Conservation (phyloP, 2,797 vertebrate genomes). For the Aotus griseimembra region DNA sequence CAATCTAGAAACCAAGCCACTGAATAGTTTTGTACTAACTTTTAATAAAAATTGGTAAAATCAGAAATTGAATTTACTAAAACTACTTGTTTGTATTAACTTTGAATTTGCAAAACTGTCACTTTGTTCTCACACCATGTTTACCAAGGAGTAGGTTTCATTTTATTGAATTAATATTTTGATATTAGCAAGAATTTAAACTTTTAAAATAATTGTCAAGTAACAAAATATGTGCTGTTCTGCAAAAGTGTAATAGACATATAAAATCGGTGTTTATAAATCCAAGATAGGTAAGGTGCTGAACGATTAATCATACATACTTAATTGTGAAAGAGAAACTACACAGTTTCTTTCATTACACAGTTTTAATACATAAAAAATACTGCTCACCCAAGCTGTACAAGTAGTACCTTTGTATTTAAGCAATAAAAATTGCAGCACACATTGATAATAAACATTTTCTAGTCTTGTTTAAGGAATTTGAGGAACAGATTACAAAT, state of each 20-base stretch:
- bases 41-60: neutral
- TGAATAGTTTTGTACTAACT: neutral
- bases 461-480: neutral
- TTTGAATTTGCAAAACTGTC: neutral
- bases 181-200: conserved; percentile 35
- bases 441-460: conserved; percentile 28
- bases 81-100: neutral
- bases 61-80: neutral
- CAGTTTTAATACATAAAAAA: conserved; percentile 15
- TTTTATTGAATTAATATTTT: neutral
- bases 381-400: neutral
- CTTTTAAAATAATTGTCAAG: neutral
- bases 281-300: neutral
- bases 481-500: neutral
- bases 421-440: neutral
- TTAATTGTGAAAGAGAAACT: neutral
- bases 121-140: neutral
- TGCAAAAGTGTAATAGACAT: neutral
- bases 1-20: neutral
- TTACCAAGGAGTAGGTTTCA: neutral
- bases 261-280: neutral
- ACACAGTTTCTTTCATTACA: neutral
- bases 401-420: neutral
- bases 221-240: neutral
- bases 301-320: neutral